Evolutionary conservation across 2,888 invertebrate species (phyloP), one percentile per base, ranked within the genome.

Genomic region (Brachypalpus laphriformis): DNA sequence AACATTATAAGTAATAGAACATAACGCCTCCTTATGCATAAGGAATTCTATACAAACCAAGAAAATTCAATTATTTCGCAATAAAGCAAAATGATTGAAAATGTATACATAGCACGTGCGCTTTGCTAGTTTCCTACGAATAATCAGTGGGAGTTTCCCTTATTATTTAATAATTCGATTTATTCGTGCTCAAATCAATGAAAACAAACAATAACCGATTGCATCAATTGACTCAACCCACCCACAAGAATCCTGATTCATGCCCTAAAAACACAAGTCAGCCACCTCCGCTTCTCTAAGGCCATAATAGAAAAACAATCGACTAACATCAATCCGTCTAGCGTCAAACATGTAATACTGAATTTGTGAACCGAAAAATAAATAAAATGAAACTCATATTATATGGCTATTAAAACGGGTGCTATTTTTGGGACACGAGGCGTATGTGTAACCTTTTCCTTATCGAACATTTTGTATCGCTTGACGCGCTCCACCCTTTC

Each of bases 361-460:
- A 63, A 11, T 7, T 61, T 61, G 22, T 9, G 18, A 51, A 40
- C 49, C n/a, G 9, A 56, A 71, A 57, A 37, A 25, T 45, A 71
- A 59, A 57, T 31, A 70, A 42, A 37, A 68, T 54, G 40, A 68
- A 68, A 68, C 11, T 45, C 54, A 16, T 34, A 68, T 28, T 16
- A 16, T 22, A 51, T 54, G 9, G 28, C 28, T 37, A 2, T 16
- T 25, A 25, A 40, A 20, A 42, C 11, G 40, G 20, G 14, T 25
- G 34, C 51, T 70, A 83, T 83, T 78, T 77, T 78, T 37, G 74
- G 56, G 31, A 57, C 45, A 78, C 78, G 18, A 49, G 83, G 74
- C 83, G 83, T 83, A 78, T 83, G 78, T 34, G 78, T 68, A 83
- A 83, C 72, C 54, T 68, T 74, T 83, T 77, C 22, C 2, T 8